A percentile compares a stretch with the other conserved stretches of the same genome.
phyloP scores from a whole-genome alignment of 2,888 invertebrate species.

The Diarsia brunnea region DNA sequence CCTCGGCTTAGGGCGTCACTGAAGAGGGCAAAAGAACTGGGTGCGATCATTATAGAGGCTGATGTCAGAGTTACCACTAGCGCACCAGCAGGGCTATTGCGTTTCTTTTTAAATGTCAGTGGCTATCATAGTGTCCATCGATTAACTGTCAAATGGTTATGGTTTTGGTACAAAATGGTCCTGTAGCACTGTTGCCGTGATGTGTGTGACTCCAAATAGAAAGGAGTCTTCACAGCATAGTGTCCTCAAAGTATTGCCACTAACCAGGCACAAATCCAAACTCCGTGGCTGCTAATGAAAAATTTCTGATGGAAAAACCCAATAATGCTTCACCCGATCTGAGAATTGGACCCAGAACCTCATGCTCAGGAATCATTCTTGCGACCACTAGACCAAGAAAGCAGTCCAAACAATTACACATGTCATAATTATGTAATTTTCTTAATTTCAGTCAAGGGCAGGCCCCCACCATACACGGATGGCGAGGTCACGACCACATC shows the following conservation, averaged over 20 bases:
- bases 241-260: too few species aligned
- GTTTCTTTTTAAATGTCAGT: too few species aligned
- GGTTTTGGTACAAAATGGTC: too few species aligned
- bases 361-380: not conserved
- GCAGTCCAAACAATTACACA: not conserved
- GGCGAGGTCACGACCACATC: slow-evolving; percentile 30
- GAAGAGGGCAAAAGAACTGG: too few species aligned
- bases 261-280: too few species aligned
- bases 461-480: slow-evolving; percentile 42
- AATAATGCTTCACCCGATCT: not conserved
- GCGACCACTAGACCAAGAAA: not conserved
- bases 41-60: too few species aligned
- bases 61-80: not conserved
- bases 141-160: too few species aligned
- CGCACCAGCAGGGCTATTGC: too few species aligned
- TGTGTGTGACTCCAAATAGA: not conserved
- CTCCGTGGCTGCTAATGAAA: not conserved
- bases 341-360: not conserved
- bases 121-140: too few species aligned
- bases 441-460: slow-evolving; percentile 20
- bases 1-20: too few species aligned
- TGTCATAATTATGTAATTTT: not conserved
- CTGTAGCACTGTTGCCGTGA: not conserved
- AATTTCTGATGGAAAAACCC: not conserved
- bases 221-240: too few species aligned